These are phyloP conservation scores for Hybognathus amarus DNA, from an alignment of 2,797 vertebrate genomes.

Conservation along the genomic window DNA sequence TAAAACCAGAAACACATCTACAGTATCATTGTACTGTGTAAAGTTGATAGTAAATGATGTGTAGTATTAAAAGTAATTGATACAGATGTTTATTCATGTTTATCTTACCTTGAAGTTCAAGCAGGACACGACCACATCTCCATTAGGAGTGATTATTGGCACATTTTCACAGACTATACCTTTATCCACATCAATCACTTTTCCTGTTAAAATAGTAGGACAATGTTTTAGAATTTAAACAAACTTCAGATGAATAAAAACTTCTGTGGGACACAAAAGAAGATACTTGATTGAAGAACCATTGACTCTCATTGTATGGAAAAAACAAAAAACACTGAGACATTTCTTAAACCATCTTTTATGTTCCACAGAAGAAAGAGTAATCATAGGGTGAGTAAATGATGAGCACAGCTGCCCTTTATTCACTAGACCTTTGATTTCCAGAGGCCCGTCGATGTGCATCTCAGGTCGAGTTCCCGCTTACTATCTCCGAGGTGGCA, in stretches of 20 bases:
- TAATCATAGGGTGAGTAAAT: background rate
- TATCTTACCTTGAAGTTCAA: conserved; percentile 93
- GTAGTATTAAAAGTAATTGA: background rate
- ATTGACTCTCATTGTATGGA: background rate
- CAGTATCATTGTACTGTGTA: background rate
- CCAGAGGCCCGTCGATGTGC: conserved; percentile 84
- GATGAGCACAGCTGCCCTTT: background rate
- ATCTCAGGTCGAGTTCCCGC: conserved; percentile 74
- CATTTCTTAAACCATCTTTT: background rate
- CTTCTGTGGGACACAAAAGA: background rate
- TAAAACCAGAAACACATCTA: background rate
- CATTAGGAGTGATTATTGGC: conserved; percentile 95
- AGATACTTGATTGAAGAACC: background rate
- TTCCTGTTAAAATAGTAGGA: conserved; percentile 74
- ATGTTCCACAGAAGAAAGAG: background rate
- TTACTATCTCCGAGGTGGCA: conserved; percentile 76
- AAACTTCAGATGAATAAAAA: background rate
- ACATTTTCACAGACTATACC: conserved; percentile 96
- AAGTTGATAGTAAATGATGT: background rate
- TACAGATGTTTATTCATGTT: conserved; percentile 50
- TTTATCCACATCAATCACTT: conserved; percentile 93
- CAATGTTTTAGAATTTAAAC: background rate
- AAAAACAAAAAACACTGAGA: background rate
- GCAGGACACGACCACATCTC: conserved; percentile 93
- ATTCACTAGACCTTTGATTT: conserved; percentile 87